These are phyloP conservation scores for Zaprionus ornatus DNA, from an alignment of 1,140 invertebrate genomes.

Conservation along the genomic window DNA sequence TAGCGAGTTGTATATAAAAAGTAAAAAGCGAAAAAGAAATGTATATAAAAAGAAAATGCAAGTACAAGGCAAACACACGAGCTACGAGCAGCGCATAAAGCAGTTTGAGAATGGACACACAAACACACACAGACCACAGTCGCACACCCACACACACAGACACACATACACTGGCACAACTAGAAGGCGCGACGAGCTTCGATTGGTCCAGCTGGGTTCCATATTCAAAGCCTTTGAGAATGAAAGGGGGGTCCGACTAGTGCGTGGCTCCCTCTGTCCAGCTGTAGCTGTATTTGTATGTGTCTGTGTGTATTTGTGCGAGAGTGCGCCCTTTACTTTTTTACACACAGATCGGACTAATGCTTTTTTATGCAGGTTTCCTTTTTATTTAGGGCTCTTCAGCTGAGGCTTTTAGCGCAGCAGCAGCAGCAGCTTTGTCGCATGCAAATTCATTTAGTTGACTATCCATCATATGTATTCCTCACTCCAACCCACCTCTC, in stretches of 20 bases:
- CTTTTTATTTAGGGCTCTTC: constrained; percentile 25
- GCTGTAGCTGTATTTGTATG: constrained; percentile 1
- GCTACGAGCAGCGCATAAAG: constrained; percentile 30
- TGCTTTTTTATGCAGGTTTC: constrained; percentile 25
- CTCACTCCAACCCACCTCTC: background rate
- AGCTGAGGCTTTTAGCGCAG: constrained; percentile 43
- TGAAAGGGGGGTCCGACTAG: constrained; percentile 39
- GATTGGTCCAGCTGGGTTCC: constrained; percentile 64
- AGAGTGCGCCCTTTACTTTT: constrained; percentile 10
- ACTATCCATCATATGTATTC: constrained; percentile 51
- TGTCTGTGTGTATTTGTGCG: constrained; percentile 10
- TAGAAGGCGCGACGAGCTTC: constrained; percentile 65
- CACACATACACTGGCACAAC: background rate
- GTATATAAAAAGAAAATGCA: constrained; percentile 76
- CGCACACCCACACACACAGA: background rate
- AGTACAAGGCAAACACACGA: constrained; percentile 70
- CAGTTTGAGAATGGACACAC: constrained; percentile 29
- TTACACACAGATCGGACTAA: constrained; percentile 26
- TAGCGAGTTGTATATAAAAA: constrained; percentile 53
- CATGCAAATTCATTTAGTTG: constrained; percentile 69
- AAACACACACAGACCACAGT: background rate
- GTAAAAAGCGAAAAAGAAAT: constrained; percentile 65
- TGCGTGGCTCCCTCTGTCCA: constrained; percentile 51
- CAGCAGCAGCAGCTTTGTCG: constrained; percentile 54
- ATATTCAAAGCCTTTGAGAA: constrained; percentile 53